Conservation (phyloP, 2,888 invertebrate genomes). For the Sisyra nigra region DNA sequence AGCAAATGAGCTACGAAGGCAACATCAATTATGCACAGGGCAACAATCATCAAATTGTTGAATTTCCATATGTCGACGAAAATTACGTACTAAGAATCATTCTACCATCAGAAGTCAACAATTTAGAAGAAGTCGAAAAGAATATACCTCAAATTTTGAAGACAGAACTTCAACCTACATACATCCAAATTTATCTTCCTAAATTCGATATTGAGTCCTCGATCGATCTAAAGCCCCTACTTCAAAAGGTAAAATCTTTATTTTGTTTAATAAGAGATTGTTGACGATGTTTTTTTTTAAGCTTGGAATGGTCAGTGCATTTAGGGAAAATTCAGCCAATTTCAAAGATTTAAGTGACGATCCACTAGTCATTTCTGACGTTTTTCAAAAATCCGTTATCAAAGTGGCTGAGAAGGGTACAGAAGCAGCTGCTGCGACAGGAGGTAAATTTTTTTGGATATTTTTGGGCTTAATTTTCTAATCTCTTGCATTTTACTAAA, state of each 20-base stretch:
- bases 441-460: slow-evolving; percentile 16
- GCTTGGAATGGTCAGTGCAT: slow-evolving; percentile 9
- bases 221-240: slow-evolving; percentile 42
- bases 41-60: slow-evolving; percentile 40
- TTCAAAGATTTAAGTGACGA: slow-evolving; percentile 18
- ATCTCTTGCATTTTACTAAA: too few species aligned
- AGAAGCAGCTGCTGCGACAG: slow-evolving; percentile 25
- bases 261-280: too few species aligned
- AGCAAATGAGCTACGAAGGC: slow-evolving; percentile 52
- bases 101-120: slow-evolving; percentile 49
- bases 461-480: too few species aligned
- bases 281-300: too few species aligned
- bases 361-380: slow-evolving; percentile 11
- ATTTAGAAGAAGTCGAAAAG: slow-evolving; percentile 41
- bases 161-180: slow-evolving; percentile 27
- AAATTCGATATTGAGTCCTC: slow-evolving; percentile 66
- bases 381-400: slow-evolving; percentile 24
- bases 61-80: slow-evolving; percentile 52
- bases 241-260: slow-evolving; percentile 38
- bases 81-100: slow-evolving; percentile 60
- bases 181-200: slow-evolving; percentile 54
- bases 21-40: slow-evolving; percentile 33
- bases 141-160: slow-evolving; percentile 39
- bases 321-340: slow-evolving; percentile 13
- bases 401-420: slow-evolving; percentile 23